A percentile compares a stretch with the other conserved stretches of the same genome.
These are phyloP conservation scores for Labeo catla DNA, from an alignment of 2,113 vertebrate genomes.

Conservation along the genomic window DNA sequence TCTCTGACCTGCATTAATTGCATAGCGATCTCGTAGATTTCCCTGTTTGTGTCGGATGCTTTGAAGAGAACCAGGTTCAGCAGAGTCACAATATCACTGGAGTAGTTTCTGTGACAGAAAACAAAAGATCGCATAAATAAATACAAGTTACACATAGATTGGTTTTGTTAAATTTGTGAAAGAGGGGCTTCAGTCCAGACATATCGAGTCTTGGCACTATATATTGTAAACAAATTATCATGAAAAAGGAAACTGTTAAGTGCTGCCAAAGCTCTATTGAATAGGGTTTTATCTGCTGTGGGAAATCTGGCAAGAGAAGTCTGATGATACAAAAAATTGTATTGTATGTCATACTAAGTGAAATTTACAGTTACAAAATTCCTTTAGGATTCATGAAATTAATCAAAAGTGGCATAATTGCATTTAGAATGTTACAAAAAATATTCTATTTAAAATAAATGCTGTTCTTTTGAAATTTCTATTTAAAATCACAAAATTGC, in stretches of 20 bases:
- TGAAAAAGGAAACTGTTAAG: background rate
- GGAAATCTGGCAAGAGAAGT: slow-evolving; percentile 6
- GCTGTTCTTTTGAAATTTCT: no score
- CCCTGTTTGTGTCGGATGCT: slow-evolving; percentile 94
- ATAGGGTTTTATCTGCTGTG: background rate
- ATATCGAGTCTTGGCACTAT: background rate
- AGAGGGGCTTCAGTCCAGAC: background rate
- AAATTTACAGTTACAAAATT: no score
- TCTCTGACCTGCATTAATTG: slow-evolving; percentile 93
- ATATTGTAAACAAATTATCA: slow-evolving; percentile 24
- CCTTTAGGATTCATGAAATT: no score
- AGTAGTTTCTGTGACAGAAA: slow-evolving; percentile 87
- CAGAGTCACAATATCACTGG: slow-evolving; percentile 93
- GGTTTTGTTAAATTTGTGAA: background rate
- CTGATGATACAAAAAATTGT: slow-evolving; percentile 1
- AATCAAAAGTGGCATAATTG: no score
- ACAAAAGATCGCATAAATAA: background rate
- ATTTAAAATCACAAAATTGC: no score
- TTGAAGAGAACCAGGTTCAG: slow-evolving; percentile 97
- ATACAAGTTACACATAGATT: background rate
- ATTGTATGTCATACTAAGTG: background rate
- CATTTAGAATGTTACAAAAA: no score
- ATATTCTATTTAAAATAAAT: no score
- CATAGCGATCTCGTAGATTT: slow-evolving; percentile 98
- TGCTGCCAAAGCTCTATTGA: background rate